Evolutionary conservation across 2,888 invertebrate genomes (phyloP).

Genomic region (Drosophila anomalata): DNA sequence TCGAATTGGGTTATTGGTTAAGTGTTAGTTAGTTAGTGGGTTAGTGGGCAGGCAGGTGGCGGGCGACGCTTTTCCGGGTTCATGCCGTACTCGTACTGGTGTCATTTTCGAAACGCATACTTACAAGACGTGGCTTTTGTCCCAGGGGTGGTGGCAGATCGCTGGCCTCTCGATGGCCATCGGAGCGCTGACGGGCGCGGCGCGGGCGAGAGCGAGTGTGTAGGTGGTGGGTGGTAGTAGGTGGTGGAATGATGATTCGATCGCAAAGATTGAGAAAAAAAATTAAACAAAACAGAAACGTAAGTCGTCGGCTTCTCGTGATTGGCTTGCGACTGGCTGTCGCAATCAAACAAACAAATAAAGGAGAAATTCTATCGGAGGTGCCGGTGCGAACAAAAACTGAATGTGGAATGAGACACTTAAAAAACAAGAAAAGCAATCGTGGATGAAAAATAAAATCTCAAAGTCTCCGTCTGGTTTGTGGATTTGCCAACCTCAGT

Average conservation of each 20-base stretch:
- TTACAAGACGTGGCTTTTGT: slow-evolving; percentile 78
- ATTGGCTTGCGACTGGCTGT: slow-evolving; percentile 8
- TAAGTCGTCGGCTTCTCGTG: slow-evolving; percentile 52
- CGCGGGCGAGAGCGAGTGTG: slow-evolving; percentile 26
- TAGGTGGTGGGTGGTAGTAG: slow-evolving; percentile 55
- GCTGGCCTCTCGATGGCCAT: slow-evolving; percentile 80
- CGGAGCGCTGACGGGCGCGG: slow-evolving; percentile 69
- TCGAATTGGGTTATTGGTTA: slow-evolving; percentile 19
- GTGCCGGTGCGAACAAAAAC: slow-evolving; percentile 51
- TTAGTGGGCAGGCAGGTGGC: neutral
- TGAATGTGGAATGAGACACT: slow-evolving; percentile 36
- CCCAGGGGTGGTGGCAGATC: slow-evolving; percentile 79
- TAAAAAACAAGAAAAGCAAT: slow-evolving; percentile 72
- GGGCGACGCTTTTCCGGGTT: slow-evolving; percentile 32
- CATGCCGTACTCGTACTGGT: slow-evolving; percentile 69
- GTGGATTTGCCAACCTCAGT: slow-evolving; percentile 3
- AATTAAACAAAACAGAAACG: slow-evolving; percentile 40
- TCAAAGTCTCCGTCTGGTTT: slow-evolving; percentile 12
- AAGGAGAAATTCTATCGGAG: slow-evolving; percentile 46
- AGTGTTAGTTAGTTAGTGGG: slow-evolving; percentile 29
- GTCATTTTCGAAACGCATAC: slow-evolving; percentile 65
- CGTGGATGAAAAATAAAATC: slow-evolving; percentile 35
- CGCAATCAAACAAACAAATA: slow-evolving; percentile 63
- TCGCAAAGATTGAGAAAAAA: slow-evolving; percentile 64
- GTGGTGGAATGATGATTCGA: slow-evolving; percentile 73